Base-by-base conservation (phyloP, 1,140 invertebrate genomes). In the Anoplophora glabripennis region DNA sequence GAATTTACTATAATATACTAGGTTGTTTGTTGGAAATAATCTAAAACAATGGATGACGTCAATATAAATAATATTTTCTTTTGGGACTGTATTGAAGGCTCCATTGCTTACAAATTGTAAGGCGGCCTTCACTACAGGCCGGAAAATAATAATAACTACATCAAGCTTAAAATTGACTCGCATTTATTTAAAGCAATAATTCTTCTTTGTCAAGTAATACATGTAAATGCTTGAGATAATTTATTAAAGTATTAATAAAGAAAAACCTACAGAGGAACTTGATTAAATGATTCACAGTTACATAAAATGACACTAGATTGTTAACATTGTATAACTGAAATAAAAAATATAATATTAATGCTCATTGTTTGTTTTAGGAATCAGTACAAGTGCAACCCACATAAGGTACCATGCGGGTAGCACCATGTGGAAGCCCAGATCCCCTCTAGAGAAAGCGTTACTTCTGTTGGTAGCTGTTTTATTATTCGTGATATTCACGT, bases 371-470 rank as follows among this genome's bases (percentile, higher is more conserved):
- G 21, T 78, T 66, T 72, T 73, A 70, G 80, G 81, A 28, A 86
- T 90, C 11, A 84, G 86, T 38, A 83, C 85, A 1, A 89, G 87
- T 4, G 85, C 87, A 8, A 90, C 89, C 35, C 89, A 92, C 67
- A 89, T 92, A 67, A 80, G 89, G 63, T 92, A 90, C 69, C 86
- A 89, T 69, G 84, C 87, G 66, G 76, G 78, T 28, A 77, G 54
- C 61, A 83, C 79, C 63, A 76, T 86, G 66, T 88, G 82, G 88
- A 82, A 85, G 73, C 80, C 83, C 52, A 76, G 83, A 36, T 83
- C 77, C 4, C 70, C 75, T 4, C 63, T 87, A 28, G 85, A 87
- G 68, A 84, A 80, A 74, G 77, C 79, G 11, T 76, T 87, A 5
- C 67, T 86, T 36, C 65, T 80, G 18, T 68, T 85, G 28, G 77